phyloP scores from a whole-genome alignment of 1,140 invertebrate species.

The Hyphantria cunea region DNA sequence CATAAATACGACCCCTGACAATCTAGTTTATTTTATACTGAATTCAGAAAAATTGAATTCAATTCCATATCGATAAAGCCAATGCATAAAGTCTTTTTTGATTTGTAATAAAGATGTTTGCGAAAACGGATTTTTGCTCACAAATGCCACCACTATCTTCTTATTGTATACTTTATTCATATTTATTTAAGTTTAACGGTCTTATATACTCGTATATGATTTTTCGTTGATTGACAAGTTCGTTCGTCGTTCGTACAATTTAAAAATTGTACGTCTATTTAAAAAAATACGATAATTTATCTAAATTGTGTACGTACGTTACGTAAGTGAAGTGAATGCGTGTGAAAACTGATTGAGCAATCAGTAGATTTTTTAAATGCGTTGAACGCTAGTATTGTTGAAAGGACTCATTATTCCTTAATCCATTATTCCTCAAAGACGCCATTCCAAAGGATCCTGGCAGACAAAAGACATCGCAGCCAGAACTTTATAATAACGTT shows the following conservation, averaged over 20 bases:
- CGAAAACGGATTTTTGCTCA: slow-evolving; percentile 22
- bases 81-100: slow-evolving; percentile 34
- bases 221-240: too few species aligned
- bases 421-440: slow-evolving; percentile 9
- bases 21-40: slow-evolving; percentile 42
- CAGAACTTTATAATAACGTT: slow-evolving; percentile 7
- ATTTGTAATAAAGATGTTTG: slow-evolving; percentile 36
- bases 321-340: too few species aligned
- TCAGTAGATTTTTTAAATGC: too few species aligned
- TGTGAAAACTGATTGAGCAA: too few species aligned
- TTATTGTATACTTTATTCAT: neutral
- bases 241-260: too few species aligned
- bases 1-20: slow-evolving; percentile 43
- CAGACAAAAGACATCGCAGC: slow-evolving; percentile 7
- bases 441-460: neutral
- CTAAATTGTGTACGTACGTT: too few species aligned
- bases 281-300: too few species aligned
- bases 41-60: slow-evolving; percentile 42
- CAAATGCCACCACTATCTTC: neutral
- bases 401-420: slow-evolving; percentile 22
- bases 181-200: neutral
- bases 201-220: too few species aligned
- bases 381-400: slow-evolving; percentile 6
- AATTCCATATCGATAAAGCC: slow-evolving; percentile 34
- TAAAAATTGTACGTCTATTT: too few species aligned